Evolutionary conservation across 2,888 invertebrate species (phyloP).

Genomic region (Tubiluchus corallicola): DNA sequence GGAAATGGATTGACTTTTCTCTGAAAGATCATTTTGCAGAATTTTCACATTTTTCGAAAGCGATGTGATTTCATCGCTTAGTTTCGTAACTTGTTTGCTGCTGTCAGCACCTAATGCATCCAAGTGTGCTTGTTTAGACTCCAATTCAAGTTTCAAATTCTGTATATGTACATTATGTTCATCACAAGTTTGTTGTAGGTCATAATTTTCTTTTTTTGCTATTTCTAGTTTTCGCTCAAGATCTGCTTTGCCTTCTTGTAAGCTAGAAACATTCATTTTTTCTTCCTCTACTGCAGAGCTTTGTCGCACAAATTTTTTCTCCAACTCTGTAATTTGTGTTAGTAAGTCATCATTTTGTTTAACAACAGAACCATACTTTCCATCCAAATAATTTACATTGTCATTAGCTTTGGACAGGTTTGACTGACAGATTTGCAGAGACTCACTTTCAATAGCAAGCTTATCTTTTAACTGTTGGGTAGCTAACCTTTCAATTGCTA

Average conservation of each 20-base stretch:
- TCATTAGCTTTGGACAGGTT: neutral
- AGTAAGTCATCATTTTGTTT: too few relatives aligned
- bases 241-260: neutral
- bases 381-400: too few relatives aligned
- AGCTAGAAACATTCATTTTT: neutral
- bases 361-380: too few relatives aligned
- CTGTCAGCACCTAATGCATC: neutral
- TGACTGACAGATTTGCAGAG: neutral
- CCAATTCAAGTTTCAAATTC: too few relatives aligned
- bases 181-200: too few relatives aligned
- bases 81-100: neutral
- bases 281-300: neutral
- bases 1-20: neutral
- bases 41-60: too few relatives aligned
- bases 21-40: neutral
- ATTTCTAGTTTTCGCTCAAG: neutral
- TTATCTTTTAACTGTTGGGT: neutral
- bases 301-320: neutral
- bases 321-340: conserved; percentile 1
- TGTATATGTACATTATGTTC: too few relatives aligned
- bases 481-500: neutral
- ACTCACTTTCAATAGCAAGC: neutral
- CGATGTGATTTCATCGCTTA: neutral
- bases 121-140: neutral
- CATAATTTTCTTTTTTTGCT: neutral